Evolutionary conservation across 2,797 vertebrate genomes (phyloP).

Genomic region (Siniperca obscura): DNA sequence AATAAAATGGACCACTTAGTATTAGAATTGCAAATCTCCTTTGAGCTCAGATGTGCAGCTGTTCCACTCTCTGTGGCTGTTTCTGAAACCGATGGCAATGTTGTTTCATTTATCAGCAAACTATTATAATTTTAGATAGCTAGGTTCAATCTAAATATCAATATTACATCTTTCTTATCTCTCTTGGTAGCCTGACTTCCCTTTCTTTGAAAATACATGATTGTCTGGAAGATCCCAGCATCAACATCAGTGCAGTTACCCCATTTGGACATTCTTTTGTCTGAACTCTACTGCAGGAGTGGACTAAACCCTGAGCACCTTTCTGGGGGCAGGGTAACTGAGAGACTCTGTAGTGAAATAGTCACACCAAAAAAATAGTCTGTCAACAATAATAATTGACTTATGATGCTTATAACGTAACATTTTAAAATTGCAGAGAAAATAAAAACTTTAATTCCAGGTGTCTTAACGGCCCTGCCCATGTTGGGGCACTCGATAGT

Average conservation of each 20-base stretch:
- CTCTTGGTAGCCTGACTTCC: too few relatives aligned
- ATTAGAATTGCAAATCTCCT: neutral
- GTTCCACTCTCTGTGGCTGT: neutral
- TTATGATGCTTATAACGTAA: neutral
- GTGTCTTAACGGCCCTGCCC: neutral
- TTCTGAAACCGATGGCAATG: neutral
- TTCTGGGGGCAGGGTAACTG: too few relatives aligned
- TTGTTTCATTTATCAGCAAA: neutral
- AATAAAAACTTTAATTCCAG: neutral
- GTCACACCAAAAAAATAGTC: too few relatives aligned
- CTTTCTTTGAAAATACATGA: too few relatives aligned
- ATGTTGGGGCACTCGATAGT: neutral
- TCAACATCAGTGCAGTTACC: neutral
- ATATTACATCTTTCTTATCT: neutral
- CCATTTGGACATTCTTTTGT: too few relatives aligned
- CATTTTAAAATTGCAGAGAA: neutral
- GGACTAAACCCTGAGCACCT: too few relatives aligned
- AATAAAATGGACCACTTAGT: neutral
- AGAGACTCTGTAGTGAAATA: too few relatives aligned
- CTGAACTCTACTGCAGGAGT: too few relatives aligned
- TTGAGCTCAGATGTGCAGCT: neutral
- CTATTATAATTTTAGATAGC: neutral
- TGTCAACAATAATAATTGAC: neutral
- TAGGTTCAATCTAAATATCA: neutral
- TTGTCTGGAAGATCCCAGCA: too few relatives aligned